phyloP scores from a whole-genome alignment of 2,113 vertebrate genomes.

The Clupea harengus region DNA sequence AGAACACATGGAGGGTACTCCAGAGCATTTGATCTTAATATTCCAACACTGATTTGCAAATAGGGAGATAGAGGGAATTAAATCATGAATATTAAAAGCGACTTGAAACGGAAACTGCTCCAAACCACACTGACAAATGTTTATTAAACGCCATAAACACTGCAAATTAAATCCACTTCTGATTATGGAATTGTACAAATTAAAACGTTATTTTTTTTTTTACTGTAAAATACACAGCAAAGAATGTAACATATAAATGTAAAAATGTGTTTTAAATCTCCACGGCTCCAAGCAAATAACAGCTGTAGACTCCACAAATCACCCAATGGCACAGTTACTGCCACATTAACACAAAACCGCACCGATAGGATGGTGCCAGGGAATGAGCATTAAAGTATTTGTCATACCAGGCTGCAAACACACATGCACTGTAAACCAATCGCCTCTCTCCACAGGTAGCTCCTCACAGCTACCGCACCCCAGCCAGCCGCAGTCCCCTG shows the following conservation, averaged over 20 bases:
- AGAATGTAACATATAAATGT: background rate
- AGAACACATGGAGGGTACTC: constrained; percentile 20
- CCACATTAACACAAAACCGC: background rate
- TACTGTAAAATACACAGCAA: background rate
- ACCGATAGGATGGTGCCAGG: background rate
- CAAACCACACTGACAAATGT: constrained; percentile 34
- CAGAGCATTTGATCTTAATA: constrained; percentile 36
- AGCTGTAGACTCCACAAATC: background rate
- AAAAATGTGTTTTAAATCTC: background rate
- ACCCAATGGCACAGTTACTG: background rate
- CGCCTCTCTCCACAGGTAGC: constrained; percentile 14
- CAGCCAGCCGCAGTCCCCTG: background rate
- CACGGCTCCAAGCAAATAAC: background rate
- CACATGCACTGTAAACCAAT: background rate
- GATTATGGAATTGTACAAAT: constrained; percentile 17
- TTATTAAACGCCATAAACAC: constrained; percentile 38
- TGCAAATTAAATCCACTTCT: constrained; percentile 35
- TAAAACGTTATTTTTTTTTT: background rate
- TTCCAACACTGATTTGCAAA: constrained; percentile 34
- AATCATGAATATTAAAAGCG: constrained; percentile 50
- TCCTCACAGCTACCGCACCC: background rate
- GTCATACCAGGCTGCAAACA: background rate
- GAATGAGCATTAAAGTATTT: background rate
- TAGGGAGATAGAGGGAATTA: constrained; percentile 30
- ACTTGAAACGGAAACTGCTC: constrained; percentile 31